Evolutionary conservation across 2,888 invertebrate species (phyloP), one percentile per base, ranked within the genome.

Genomic region (Drosophila buzzatii): DNA sequence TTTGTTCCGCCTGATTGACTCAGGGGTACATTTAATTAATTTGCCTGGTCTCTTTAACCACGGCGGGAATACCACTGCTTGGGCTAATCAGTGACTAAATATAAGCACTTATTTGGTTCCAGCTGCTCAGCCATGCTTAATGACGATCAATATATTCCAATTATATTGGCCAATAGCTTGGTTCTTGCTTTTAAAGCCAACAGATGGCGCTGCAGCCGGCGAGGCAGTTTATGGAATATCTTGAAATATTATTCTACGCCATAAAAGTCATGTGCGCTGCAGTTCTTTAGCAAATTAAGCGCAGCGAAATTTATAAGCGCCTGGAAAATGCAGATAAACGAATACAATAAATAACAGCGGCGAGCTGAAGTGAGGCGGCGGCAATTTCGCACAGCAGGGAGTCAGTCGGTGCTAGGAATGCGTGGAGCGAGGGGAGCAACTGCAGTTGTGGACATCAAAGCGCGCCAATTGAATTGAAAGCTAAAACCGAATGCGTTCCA

Each of bases 311-410:
- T 81, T 81, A 82, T 81, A 79, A 82, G 76, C 70, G 73, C 70
- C 76, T 73, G 82, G 73, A 79, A 85, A 85, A 84, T 76, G 86
- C 72, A 73, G 89, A 81, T 89, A 85, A 85, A 76, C 79, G 89
- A 79, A 81, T 72, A 84, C 85, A 86, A 85, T 85, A 85, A 85
- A 85, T 89, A 81, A 79, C 65, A 14, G 55, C 18, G 10, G 9
- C 27, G 31, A 35, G 27, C 9, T 10, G 42, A 16, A 18, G 41
- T 9, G n/a, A 31, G 33, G 51, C n/a, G 33, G 37, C n/a, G 37
- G 56, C 49, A 44, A n/a, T 60, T 56, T 12, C 52, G 57, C 72
- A 59, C 72, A 74, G 85, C 82, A 47, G 71, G 47, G 16, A 55
- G 57, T 42, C 45, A 2, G n/a, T 41, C 41, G 0, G 27, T 10